Evolutionary conservation across 2,113 vertebrate species (phyloP).

Genomic region (Anguilla japonica): DNA sequence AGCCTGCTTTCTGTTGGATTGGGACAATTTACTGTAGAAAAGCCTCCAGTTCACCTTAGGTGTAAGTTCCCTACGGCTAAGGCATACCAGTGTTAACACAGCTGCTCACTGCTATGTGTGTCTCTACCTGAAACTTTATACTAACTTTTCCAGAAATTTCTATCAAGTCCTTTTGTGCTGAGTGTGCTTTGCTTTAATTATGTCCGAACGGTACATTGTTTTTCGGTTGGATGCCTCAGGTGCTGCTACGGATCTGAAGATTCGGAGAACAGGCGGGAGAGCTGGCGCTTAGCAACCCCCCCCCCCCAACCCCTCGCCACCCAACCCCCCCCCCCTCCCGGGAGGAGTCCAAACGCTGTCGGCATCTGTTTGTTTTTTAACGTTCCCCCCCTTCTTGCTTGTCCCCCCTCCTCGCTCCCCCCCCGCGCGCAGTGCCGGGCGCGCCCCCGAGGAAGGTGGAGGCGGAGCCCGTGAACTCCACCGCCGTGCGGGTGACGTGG

Average conservation of each 20-base stretch:
- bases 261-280: not conserved
- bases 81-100: not conserved
- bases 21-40: not conserved
- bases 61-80: not conserved
- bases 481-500: slow-evolving; percentile 86
- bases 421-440: slow-evolving; percentile 79
- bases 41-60: not conserved
- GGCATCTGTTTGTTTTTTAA: not conserved
- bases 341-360: not conserved
- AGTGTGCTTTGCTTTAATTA: not conserved
- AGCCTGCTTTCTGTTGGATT: not conserved
- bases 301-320: no score
- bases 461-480: slow-evolving; percentile 86
- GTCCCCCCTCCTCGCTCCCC: slow-evolving; percentile 1
- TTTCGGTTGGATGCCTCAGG: not conserved
- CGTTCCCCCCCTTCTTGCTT: not conserved
- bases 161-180: not conserved
- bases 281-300: not conserved
- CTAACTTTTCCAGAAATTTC: not conserved
- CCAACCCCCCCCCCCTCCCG: no score
- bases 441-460: slow-evolving; percentile 92
- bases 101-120: not conserved
- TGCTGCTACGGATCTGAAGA: not conserved
- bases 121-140: not conserved
- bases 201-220: not conserved